phyloP scores from a whole-genome alignment of 2,888 invertebrate genomes.

The Lasioglossum lativentre region DNA sequence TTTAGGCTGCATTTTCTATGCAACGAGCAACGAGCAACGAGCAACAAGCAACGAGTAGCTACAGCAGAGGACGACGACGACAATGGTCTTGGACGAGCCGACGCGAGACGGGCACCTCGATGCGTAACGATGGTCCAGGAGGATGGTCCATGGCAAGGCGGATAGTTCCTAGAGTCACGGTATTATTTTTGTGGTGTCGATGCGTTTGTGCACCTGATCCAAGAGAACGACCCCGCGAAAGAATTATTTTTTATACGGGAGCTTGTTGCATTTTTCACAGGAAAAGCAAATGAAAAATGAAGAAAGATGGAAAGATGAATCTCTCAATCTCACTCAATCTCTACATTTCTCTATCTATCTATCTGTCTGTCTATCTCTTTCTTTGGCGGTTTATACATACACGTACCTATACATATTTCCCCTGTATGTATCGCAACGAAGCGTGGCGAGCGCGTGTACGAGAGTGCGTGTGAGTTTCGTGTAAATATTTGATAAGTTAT shows the following conservation, averaged over 20 bases:
- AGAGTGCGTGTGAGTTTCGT: conserved; percentile 49
- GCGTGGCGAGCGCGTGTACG: conserved; percentile 44
- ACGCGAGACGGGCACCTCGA: conserved; percentile 46
- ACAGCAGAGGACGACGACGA: neutral
- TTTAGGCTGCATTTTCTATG: neutral
- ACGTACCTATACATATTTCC: conserved; percentile 24
- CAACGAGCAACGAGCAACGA: neutral
- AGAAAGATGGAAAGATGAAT: neutral
- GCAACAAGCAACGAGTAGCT: neutral
- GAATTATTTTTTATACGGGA: conserved; percentile 65
- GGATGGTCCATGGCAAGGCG: conserved; percentile 74
- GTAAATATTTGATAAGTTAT: conserved; percentile 64
- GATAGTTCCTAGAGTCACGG: conserved; percentile 83
- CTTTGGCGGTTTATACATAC: neutral
- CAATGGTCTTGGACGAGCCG: neutral
- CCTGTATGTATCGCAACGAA: neutral
- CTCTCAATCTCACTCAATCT: neutral
- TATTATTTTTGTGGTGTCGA: conserved; percentile 83
- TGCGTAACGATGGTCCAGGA: conserved; percentile 54
- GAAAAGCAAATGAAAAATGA: conserved; percentile 7
- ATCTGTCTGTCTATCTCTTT: neutral
- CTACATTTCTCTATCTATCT: neutral
- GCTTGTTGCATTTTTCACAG: conserved; percentile 46
- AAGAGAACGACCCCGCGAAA: conserved; percentile 60
- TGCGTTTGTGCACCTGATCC: conserved; percentile 77